phyloP scores from a whole-genome alignment of 2,888 invertebrate genomes.

The Brenthis ino region DNA sequence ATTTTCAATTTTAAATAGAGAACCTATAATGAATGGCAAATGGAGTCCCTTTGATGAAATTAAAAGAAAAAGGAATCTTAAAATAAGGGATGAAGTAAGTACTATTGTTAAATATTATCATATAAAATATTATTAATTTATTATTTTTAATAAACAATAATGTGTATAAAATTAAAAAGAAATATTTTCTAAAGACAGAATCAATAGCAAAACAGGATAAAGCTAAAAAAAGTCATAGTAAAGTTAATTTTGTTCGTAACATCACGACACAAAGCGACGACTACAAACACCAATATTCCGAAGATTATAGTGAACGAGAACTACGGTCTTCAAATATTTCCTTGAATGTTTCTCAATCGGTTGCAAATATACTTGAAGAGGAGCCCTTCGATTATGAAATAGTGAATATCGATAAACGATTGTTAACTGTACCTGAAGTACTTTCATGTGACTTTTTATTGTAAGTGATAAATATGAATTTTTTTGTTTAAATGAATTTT shows the following conservation, averaged over 20 bases:
- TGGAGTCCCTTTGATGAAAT: constrained; percentile 58
- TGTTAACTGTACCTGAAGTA: constrained; percentile 52
- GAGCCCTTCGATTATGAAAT: constrained; percentile 76
- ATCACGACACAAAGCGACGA: constrained; percentile 8
- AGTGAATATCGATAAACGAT: constrained; percentile 64
- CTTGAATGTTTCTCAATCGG: constrained; percentile 42
- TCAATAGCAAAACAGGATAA: background rate
- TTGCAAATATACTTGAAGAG: constrained; percentile 55
- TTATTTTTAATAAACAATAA: too few species aligned
- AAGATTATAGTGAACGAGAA: constrained; percentile 54
- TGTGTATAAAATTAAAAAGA: background rate
- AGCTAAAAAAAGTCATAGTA: constrained; percentile 39
- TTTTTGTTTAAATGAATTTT: background rate
- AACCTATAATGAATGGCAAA: constrained; percentile 64
- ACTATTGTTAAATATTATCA: background rate
- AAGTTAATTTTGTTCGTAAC: constrained; percentile 54
- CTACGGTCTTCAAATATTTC: constrained; percentile 44
- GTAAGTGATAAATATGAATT: constrained; percentile 45
- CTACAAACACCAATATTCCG: constrained; percentile 44
- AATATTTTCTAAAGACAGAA: background rate
- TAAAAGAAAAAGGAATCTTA: constrained; percentile 39
- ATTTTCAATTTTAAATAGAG: constrained; percentile 48
- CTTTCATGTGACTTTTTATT: constrained; percentile 43
- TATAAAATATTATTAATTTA: too few species aligned
- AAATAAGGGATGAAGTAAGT: constrained; percentile 42